Evolutionary conservation across 2,113 vertebrate genomes (phyloP), one percentile per base, ranked within the genome.

Genomic region (Lanius ludovicianus): DNA sequence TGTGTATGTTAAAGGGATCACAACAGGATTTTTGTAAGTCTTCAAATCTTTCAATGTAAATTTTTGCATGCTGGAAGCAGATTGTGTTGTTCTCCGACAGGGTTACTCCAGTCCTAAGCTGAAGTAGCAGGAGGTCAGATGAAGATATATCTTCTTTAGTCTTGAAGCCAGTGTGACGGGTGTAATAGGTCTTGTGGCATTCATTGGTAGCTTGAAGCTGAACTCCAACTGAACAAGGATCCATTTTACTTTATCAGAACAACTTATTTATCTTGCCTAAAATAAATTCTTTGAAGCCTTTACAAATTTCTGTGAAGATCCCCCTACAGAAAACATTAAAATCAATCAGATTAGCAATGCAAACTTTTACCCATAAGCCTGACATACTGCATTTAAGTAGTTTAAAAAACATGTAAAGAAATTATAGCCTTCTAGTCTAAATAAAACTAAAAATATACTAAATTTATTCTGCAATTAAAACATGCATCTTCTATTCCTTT

Each of bases 1-100:
- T 98, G 92, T 98, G 98, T 80, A 98, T 97, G 25, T 98, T 98
- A 91, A 98, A 98, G 68, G 98, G 98, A 89, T 98, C 98, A 67
- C 98, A 98, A 28, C 98, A 98, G 2, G 97, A 98, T 37, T 97
- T 98, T 15, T 98, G 98, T 35, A 98, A 89, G 93, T 98, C 98
- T 89, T 98, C 98, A 79, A 98, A 98, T 65, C 97, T 97, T 60
- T 98, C 98, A 55, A 98, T 98, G 87, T 98, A 98, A 86, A 98
- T 96, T 95, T 98, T 98, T 30, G 97, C 97, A 28, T 98, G 98
- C 93, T 98, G 98, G 52, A 98, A 96, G 89, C 98, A 98, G 94
- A 98, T 98, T 18, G 98, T 98, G 77, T 98, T 97, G 77, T 53
- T 96, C 8, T 98, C 98, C 77, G 98, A 97, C 55, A 98, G 93